Evolutionary conservation across 1,140 invertebrate species (phyloP).

Genomic region (Macrobrachium rosenbergii): DNA sequence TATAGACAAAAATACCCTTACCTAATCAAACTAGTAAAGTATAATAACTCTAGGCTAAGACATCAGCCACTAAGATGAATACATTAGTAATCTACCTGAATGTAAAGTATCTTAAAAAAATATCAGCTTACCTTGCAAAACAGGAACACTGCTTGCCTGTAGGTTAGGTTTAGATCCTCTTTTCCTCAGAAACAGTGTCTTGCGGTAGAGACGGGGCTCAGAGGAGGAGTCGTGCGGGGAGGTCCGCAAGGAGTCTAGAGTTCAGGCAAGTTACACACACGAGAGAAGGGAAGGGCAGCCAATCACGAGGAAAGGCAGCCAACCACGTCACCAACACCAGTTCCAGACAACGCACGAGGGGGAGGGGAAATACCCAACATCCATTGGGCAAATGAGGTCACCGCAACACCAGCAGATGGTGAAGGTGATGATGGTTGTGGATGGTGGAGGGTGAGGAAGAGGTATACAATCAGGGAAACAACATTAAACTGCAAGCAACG

Average conservation of each 20-base stretch:
- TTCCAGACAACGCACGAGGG: too few relatives aligned
- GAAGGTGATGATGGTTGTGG: too few relatives aligned
- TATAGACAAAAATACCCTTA: too few relatives aligned
- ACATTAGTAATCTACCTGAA: too few relatives aligned
- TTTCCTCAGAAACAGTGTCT: constrained; percentile 55
- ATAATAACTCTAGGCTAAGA: background rate
- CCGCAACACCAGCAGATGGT: too few relatives aligned
- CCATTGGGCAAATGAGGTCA: too few relatives aligned
- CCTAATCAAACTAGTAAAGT: background rate
- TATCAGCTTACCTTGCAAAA: constrained; percentile 48
- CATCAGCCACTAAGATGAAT: background rate
- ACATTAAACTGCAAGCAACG: too few relatives aligned
- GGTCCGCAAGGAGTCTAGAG: constrained; percentile 56
- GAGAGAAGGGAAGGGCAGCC: constrained; percentile 48
- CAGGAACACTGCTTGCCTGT: constrained; percentile 55
- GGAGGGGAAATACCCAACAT: too few relatives aligned
- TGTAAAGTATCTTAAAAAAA: background rate
- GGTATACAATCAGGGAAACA: too few relatives aligned
- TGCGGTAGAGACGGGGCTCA: constrained; percentile 61
- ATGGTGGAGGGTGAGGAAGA: too few relatives aligned
- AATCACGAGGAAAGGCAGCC: constrained; percentile 38
- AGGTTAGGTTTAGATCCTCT: constrained; percentile 54
- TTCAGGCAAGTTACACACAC: constrained; percentile 49
- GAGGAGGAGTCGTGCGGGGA: constrained; percentile 53
- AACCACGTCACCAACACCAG: too few relatives aligned